Base-by-base conservation (phyloP, 2,113 vertebrate species). In the Aythya baeri region DNA sequence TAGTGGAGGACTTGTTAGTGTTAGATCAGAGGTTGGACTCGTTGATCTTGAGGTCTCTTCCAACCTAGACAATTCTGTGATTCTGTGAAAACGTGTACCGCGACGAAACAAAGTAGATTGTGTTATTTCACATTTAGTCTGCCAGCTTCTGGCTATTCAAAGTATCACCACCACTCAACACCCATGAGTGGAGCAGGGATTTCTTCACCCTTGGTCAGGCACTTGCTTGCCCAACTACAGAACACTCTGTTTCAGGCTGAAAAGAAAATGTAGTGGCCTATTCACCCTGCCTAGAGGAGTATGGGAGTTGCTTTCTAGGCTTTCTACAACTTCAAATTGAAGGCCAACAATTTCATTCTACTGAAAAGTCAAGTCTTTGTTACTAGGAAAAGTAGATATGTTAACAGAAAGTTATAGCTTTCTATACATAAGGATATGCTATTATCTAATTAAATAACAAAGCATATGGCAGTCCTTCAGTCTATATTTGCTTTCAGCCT, bases 151-250 rank as follows among this genome's bases (percentile, higher is more conserved):
- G 92, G 74, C 25, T 34, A 12, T 9, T 20, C 11, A 5, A 27
- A 73, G 85, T 2, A 88, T 38, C 38, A 34, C 31, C 65, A 6
- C 18, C 17, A 20, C 31, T 36, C n/a, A 34, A n/a, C 20, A 52
- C 11, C 20, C 23, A 15, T 0, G 3, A 29, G 31, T 2, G 6
- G 52, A 52, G 9, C 1, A 0, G 7, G 1, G 1, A 2, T 7
- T 36, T n/a, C 83, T 18, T 43, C 62, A 3, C 27, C 20, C 16
- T 1, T 1, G 44, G 9, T 34, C 78, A 5, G 26, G 4, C 1
- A 8, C 23, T 22, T 31, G 8, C 55, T 44, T 7, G n/a, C 58
- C 2, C 59, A 4, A 0, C 31, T 7, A 32, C 15, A 77, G 41
- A 7, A 5, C 4, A 17, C 6, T 10, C 31, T 17, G 43, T 54